Conservation (phyloP, 2,888 invertebrate species). For the Lasioglossum villosulum region DNA sequence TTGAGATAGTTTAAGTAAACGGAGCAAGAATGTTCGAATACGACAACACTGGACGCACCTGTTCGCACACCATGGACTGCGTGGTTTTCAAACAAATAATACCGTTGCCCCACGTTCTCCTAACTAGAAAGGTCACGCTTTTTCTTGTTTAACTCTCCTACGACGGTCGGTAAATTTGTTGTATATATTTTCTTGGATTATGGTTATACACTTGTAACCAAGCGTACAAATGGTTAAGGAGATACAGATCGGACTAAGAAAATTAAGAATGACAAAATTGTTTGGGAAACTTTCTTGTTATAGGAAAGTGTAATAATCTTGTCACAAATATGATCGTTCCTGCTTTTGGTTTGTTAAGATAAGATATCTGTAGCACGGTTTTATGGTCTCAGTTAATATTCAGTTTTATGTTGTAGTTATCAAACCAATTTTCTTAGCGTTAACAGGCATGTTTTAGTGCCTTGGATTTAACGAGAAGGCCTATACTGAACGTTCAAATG, state of each 20-base stretch:
- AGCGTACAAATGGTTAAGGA: neutral
- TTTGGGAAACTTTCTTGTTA: neutral
- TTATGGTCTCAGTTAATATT: neutral
- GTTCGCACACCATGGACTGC: neutral
- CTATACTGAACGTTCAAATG: neutral
- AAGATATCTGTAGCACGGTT: neutral
- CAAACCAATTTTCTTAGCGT: neutral
- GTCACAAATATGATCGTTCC: neutral
- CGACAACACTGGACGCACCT: neutral
- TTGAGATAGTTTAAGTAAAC: neutral
- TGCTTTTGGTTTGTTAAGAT: neutral
- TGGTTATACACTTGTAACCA: neutral
- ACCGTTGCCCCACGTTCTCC: neutral
- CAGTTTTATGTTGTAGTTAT: neutral
- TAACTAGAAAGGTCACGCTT: neutral
- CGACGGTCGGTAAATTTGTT: neutral
- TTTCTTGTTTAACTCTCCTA: neutral
- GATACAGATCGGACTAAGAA: neutral
- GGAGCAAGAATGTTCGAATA: rapidly evolving
- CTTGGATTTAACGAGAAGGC: rapidly evolving
- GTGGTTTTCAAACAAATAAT: neutral
- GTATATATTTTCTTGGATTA: neutral
- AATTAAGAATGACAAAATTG: neutral
- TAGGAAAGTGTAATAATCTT: neutral
- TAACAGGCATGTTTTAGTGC: neutral